Evolutionary conservation across 2,113 vertebrate species (phyloP).

Genomic region (Callipepla squamata): DNA sequence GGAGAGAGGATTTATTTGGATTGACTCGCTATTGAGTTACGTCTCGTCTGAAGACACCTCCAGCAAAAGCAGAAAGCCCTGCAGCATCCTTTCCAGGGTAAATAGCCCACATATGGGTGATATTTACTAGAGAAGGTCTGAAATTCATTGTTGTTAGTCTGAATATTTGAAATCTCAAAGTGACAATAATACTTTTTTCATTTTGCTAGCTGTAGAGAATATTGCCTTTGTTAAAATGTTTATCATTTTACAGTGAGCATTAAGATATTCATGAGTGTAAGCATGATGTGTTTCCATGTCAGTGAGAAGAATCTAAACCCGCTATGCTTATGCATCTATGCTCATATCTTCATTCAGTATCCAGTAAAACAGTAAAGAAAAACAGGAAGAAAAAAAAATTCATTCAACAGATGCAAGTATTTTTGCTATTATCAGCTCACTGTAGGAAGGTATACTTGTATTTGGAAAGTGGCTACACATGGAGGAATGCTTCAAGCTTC

Average conservation of each 20-base stretch:
- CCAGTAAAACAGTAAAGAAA: neutral
- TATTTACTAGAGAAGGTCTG: neutral
- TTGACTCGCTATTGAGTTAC: neutral
- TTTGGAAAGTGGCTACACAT: neutral
- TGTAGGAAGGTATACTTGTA: neutral
- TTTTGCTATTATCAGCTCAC: neutral
- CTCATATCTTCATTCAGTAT: neutral
- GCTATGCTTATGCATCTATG: neutral
- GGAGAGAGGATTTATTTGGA: neutral
- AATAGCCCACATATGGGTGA: accelerated
- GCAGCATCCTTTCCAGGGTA: neutral
- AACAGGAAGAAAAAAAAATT: neutral
- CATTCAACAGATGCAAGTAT: neutral
- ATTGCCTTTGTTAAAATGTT: neutral
- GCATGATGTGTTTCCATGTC: neutral
- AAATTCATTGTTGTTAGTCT: neutral
- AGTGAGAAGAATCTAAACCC: neutral
- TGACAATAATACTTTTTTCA: neutral
- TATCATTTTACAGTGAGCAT: neutral
- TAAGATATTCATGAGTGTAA: neutral
- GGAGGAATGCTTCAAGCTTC: neutral
- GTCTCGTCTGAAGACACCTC: neutral
- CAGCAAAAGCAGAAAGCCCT: neutral
- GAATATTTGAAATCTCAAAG: neutral
- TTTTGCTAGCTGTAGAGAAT: neutral